phyloP scores from a whole-genome alignment of 2,888 invertebrate species.

The Calameuta pallipes region DNA sequence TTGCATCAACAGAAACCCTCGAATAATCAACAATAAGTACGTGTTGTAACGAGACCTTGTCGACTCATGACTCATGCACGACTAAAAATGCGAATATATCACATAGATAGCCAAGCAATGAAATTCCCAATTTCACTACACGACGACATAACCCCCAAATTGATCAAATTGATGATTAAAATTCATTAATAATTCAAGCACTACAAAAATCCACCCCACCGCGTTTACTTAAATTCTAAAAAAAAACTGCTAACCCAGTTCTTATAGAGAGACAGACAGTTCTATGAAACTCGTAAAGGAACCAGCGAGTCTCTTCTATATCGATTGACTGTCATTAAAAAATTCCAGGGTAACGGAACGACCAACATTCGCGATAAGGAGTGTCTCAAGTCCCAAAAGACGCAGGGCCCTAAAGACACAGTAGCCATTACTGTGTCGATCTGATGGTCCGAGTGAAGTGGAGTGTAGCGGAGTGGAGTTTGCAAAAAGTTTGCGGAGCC shows the following conservation, averaged over 20 bases:
- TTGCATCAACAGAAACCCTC: neutral
- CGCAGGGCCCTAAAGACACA: neutral
- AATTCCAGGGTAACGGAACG: neutral
- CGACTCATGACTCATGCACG: neutral
- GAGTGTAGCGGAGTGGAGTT: neutral
- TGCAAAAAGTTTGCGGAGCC: neutral
- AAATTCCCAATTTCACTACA: neutral
- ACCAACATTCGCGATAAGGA: neutral
- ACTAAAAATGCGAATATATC: neutral
- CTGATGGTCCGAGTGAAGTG: neutral
- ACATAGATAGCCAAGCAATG: neutral
- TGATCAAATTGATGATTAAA: neutral
- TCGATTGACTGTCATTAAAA: neutral
- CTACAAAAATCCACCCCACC: neutral
- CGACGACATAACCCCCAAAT: no score
- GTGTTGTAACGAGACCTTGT: neutral
- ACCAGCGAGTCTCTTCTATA: no score
- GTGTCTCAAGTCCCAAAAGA: neutral
- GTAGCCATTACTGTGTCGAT: neutral
- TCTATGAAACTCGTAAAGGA: neutral
- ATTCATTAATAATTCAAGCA: neutral
- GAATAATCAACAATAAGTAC: neutral
- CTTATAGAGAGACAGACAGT: neutral
- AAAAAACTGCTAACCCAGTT: neutral
- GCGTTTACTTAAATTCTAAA: neutral